These are phyloP conservation scores for Dynastes grantii DNA, from an alignment of 2,888 invertebrate genomes.

Conservation along the genomic window DNA sequence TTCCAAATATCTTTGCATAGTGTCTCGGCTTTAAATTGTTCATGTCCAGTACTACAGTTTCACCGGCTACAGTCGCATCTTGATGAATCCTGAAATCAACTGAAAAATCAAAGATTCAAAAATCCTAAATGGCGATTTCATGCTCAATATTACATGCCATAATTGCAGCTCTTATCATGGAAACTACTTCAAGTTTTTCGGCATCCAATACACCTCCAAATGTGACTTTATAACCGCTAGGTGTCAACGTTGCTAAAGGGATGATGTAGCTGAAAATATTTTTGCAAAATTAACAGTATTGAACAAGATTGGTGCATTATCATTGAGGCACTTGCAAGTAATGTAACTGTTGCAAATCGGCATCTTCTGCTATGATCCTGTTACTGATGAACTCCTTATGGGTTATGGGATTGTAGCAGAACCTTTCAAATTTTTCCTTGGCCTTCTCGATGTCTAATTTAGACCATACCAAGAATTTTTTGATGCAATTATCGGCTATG, in stretches of 20 bases:
- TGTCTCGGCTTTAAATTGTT: slow-evolving; percentile 58
- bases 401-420: slow-evolving; percentile 58
- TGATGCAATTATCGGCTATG: slow-evolving; percentile 72
- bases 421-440: slow-evolving; percentile 77
- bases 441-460: slow-evolving; percentile 79
- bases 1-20: background rate
- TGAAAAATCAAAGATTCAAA: slow-evolving; percentile 53
- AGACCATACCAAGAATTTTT: slow-evolving; percentile 76
- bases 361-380: background rate
- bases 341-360: background rate
- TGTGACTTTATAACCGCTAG: background rate
- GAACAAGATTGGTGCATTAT: too few relatives aligned
- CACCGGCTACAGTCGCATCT: slow-evolving; percentile 73
- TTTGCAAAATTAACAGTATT: too few relatives aligned
- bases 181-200: background rate
- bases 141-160: slow-evolving; percentile 23
- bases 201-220: background rate
- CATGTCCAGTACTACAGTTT: slow-evolving; percentile 74
- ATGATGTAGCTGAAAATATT: background rate
- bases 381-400: slow-evolving; percentile 74
- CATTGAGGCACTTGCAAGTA: background rate
- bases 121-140: slow-evolving; percentile 13
- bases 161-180: background rate
- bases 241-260: background rate
- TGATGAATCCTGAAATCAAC: slow-evolving; percentile 73